These are phyloP conservation scores for Beris chalybata DNA, from an alignment of 2,888 invertebrate genomes.

Conservation along the genomic window DNA sequence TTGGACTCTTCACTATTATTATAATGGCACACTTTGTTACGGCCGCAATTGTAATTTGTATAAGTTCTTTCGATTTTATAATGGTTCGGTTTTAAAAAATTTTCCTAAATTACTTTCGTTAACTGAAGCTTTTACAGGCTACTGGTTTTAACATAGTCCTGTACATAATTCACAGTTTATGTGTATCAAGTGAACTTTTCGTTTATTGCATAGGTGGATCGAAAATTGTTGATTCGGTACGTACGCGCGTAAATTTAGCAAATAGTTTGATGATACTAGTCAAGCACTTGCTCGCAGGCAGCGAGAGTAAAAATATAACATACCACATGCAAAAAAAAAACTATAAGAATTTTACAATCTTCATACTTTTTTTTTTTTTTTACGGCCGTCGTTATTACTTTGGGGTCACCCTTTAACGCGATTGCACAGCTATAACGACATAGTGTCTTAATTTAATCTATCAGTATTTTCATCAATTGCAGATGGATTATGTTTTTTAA, in stretches of 20 bases:
- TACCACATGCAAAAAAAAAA: too few species aligned
- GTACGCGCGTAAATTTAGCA: too few species aligned
- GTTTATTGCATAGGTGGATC: conserved; percentile 34
- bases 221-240: conserved; percentile 26
- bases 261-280: too few species aligned
- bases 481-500: neutral
- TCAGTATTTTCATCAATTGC: too few species aligned
- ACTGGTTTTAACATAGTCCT: conserved; percentile 26
- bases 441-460: too few species aligned
- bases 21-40: conserved; percentile 35
- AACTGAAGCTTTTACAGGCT: conserved; percentile 14
- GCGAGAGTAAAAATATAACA: too few species aligned
- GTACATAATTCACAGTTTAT: conserved; percentile 23
- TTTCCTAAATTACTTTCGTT: conserved; percentile 33
- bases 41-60: conserved; percentile 33
- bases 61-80: conserved; percentile 28
- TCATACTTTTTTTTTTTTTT: too few species aligned
- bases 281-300: too few species aligned
- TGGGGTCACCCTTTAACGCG: too few species aligned
- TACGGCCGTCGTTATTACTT: too few species aligned
- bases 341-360: too few species aligned
- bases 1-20: conserved; percentile 25
- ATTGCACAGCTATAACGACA: too few species aligned
- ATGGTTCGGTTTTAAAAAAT: conserved; percentile 37
- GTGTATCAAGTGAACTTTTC: conserved; percentile 35